Conservation (phyloP, 2,888 invertebrate genomes). For the Drosophila mayaguana region DNA sequence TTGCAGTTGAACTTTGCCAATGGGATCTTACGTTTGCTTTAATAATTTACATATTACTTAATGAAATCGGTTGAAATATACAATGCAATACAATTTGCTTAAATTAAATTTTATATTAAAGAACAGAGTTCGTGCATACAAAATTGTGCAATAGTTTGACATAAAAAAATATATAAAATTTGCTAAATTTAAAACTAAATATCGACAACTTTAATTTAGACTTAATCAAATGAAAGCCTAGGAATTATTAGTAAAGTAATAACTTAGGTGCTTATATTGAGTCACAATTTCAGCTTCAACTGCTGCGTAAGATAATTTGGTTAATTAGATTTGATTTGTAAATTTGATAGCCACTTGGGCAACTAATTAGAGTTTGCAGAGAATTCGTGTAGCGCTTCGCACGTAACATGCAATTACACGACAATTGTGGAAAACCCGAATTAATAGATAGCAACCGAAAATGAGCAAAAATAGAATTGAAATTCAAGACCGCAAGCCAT, state of each 20-base stretch:
- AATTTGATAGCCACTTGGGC: conserved; percentile 26
- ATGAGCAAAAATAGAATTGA: conserved; percentile 24
- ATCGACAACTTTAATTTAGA: too few relatives aligned
- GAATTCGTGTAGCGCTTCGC: background rate
- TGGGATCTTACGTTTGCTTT: background rate
- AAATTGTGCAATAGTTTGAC: too few relatives aligned
- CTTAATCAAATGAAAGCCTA: background rate
- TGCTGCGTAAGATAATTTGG: conserved; percentile 24
- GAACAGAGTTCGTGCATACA: too few relatives aligned
- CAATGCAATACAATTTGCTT: background rate
- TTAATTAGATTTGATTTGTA: conserved; percentile 30
- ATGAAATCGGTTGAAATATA: background rate
- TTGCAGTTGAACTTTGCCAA: background rate
- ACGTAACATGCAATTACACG: conserved; percentile 26
- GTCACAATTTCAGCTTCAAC: background rate
- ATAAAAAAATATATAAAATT: too few relatives aligned
- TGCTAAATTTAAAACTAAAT: too few relatives aligned
- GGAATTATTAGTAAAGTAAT: background rate
- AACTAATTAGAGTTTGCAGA: conserved; percentile 35
- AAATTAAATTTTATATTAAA: background rate
- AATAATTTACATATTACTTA: background rate
- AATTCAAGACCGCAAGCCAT: conserved; percentile 41
- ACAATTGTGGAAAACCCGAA: conserved; percentile 11
- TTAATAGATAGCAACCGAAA: conserved; percentile 18
- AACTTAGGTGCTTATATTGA: background rate